Evolutionary conservation across 2,113 vertebrate genomes (phyloP), one percentile per base, ranked within the genome.

Genomic region (Triplophysa tibetana): DNA sequence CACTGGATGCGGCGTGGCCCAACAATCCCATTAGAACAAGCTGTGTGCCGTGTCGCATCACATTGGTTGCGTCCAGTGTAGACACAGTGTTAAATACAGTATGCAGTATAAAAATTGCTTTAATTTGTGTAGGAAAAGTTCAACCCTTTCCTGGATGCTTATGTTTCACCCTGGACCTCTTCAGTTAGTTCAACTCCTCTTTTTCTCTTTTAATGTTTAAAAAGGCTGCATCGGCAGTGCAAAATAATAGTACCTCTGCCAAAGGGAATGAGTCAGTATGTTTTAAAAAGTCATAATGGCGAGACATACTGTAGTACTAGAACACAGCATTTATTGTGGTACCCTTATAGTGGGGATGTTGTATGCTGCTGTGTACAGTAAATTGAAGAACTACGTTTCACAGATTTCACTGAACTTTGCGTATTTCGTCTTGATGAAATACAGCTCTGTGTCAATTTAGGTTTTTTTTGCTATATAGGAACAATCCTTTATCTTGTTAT

Each of bases 81-180:
- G 33, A 33, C 33, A 33, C 26, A 3, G 33, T 33, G 33, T 33
- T 33, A 29, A 2, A 33, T 33, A 33, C 33, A 6, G 33, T 33
- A 33, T 33, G 6, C 6, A 6, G n/a, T n/a, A n/a, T n/a, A 33
- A 33, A 33, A 33, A 48, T 19, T 7, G 4, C 16, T 52, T 12
- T 52, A 13, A n/a, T 1, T 24, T 24, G 52, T 19, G 17, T n/a
- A 72, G 70, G 26, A 19, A 72, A 72, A 58, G 14, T n/a, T 72
- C 26, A 58, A 48, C 23, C 68, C 26, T 52, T 54, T 50, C 26
- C 69, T 26, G 2, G 50, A n/a, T 70, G 24, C 23, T 33, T 70
- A 1, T 70, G 12, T 73, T 73, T 58, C 52, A 21, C 70, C 56
- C 70, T 23, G 26, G 70, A 33, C 26, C 58, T 56, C 52, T 72